Conservation (phyloP, 2,888 invertebrate species). For the Archips xylosteana region DNA sequence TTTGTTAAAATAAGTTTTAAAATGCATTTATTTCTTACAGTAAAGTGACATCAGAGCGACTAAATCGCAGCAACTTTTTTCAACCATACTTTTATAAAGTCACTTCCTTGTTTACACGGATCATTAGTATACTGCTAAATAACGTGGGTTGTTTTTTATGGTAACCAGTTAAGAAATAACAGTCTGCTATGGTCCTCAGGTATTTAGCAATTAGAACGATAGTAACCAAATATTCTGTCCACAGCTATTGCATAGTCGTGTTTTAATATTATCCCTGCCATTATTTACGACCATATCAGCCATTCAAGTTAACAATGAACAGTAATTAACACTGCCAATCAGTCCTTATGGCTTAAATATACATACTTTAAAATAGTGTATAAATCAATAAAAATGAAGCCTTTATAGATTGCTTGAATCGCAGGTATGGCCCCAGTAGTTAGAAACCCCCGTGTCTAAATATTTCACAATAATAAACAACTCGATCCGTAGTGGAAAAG, state of each 20-base stretch:
- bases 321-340: not conserved
- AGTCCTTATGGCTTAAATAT: too few species aligned
- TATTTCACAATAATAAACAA: not conserved
- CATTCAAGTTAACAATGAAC: not conserved
- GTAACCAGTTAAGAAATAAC: not conserved
- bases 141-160: not conserved
- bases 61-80: not conserved
- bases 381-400: not conserved
- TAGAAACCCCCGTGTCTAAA: not conserved
- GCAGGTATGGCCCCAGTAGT: not conserved
- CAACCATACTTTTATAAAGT: not conserved
- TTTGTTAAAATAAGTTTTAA: too few species aligned
- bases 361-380: too few species aligned
- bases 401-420: not conserved
- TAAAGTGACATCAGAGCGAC: not conserved
- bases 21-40: too few species aligned
- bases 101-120: not conserved
- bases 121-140: not conserved
- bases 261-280: not conserved
- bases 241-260: not conserved
- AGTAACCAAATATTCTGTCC: not conserved
- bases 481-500: conserved; percentile 19
- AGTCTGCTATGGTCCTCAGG: not conserved
- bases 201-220: not conserved
- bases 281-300: not conserved